phyloP scores from a whole-genome alignment of 2,797 vertebrate species.

The Oryzias sinensis region DNA sequence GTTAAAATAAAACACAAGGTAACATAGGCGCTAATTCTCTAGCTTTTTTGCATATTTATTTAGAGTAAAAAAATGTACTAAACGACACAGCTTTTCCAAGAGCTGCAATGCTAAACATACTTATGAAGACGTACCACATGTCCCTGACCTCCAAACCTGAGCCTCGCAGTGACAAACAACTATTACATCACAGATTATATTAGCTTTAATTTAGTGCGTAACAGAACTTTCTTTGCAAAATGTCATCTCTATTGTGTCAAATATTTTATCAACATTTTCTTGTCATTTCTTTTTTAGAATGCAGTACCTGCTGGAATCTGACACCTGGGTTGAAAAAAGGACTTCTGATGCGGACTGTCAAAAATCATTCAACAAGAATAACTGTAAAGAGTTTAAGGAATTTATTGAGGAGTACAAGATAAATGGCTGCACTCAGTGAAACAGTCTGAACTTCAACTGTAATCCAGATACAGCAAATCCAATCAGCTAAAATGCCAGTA shows the following conservation, averaged over 20 bases:
- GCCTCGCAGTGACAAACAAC: too few species aligned
- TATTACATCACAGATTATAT: too few species aligned
- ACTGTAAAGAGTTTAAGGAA: conserved; percentile 31
- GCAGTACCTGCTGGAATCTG: conserved; percentile 82
- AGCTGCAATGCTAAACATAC: too few species aligned
- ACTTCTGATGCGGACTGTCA: conserved; percentile 34
- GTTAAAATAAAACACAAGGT: too few species aligned
- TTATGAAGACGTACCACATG: too few species aligned
- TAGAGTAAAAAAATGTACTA: too few species aligned
- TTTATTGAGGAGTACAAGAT: conserved; percentile 61
- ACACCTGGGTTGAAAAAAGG: conserved; percentile 75
- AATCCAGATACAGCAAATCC: not conserved
- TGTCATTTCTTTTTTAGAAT: conserved; percentile 65
- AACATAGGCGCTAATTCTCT: too few species aligned
- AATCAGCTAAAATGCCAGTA: not conserved
- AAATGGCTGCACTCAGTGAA: conserved; percentile 70
- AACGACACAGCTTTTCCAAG: too few species aligned
- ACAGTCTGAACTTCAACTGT: not conserved
- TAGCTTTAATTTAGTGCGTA: too few species aligned
- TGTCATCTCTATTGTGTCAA: not conserved
- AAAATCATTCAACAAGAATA: fast-evolving
- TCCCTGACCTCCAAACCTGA: too few species aligned
- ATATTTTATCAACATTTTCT: not conserved
- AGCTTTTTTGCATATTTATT: too few species aligned
- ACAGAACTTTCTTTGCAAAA: too few species aligned